phyloP scores from a whole-genome alignment of 2,797 vertebrate species.

The Emys orbicularis region DNA sequence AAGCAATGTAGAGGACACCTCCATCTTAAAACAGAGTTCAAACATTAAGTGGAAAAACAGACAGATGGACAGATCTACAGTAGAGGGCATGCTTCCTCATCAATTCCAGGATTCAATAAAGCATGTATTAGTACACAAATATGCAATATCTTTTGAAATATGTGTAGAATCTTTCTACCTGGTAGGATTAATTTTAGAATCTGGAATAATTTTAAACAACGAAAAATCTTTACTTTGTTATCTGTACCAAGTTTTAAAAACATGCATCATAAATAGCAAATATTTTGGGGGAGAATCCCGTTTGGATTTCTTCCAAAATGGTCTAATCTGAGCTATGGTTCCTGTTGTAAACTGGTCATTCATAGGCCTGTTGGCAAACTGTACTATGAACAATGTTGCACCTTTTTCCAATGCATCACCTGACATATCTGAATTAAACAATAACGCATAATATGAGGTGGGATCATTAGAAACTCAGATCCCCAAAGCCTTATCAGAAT shows the following conservation, averaged over 20 bases:
- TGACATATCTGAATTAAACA: conserved; percentile 43
- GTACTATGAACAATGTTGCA: conserved; percentile 45
- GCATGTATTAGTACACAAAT: neutral
- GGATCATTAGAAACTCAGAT: conserved; percentile 55
- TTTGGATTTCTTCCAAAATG: conserved; percentile 27
- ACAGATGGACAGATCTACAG: neutral
- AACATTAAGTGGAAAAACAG: conserved; percentile 28
- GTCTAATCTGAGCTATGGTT: neutral
- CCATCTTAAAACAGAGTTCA: conserved; percentile 19
- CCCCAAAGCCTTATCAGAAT: conserved; percentile 49
- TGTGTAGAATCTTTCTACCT: neutral
- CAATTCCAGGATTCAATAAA: conserved; percentile 7
- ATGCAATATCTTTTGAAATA: conserved; percentile 20
- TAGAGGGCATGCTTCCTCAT: neutral
- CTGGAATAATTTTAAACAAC: conserved; percentile 54
- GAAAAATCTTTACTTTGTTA: conserved; percentile 40
- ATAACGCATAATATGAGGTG: conserved; percentile 37
- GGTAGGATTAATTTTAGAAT: conserved; percentile 51
- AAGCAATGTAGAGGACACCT: conserved; percentile 51
- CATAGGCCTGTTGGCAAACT: conserved; percentile 21
- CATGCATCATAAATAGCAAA: conserved; percentile 15
- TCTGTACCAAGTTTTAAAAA: conserved; percentile 35
- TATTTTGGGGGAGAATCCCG: conserved; percentile 20
- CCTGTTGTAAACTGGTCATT: conserved; percentile 9
- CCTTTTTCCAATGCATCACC: conserved; percentile 30